phyloP scores from a whole-genome alignment of 2,888 invertebrate genomes.

The Hirtodrosophila cameraria region DNA sequence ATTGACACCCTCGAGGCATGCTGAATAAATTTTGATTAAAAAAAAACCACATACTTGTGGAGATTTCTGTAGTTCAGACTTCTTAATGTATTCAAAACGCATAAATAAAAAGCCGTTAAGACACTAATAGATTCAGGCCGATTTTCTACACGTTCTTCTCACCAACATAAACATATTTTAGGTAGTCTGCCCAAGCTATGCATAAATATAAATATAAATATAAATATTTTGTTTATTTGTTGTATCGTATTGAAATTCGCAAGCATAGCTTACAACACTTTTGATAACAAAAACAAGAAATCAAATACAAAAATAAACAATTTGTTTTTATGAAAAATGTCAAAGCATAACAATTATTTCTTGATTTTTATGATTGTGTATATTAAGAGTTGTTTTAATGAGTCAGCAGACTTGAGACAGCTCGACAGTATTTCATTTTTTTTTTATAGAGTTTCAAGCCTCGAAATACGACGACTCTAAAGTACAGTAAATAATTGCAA shows the following conservation, averaged over 20 bases:
- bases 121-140: slow-evolving; percentile 59
- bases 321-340: slow-evolving; percentile 23
- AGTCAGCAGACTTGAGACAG: slow-evolving; percentile 60
- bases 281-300: slow-evolving; percentile 16
- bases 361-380: slow-evolving; percentile 8
- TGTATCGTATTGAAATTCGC: slow-evolving; percentile 3
- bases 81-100: slow-evolving; percentile 27
- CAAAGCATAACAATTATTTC: slow-evolving; percentile 12
- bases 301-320: slow-evolving; percentile 26
- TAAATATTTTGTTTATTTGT: slow-evolving; percentile 3
- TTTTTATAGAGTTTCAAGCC: slow-evolving; percentile 48
- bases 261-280: slow-evolving; percentile 30
- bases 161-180: not conserved
- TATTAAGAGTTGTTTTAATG: slow-evolving; percentile 61
- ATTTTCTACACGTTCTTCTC: slow-evolving; percentile 53
- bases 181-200: slow-evolving; percentile 7
- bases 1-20: slow-evolving; percentile 68
- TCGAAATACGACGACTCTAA: slow-evolving; percentile 54
- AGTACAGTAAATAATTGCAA: slow-evolving; percentile 40
- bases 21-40: slow-evolving; percentile 63
- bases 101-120: slow-evolving; percentile 69
- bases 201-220: slow-evolving; percentile 35
- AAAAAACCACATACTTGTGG: slow-evolving; percentile 18
- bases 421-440: slow-evolving; percentile 35
- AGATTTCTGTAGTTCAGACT: not conserved